Evolutionary conservation across 2,888 invertebrate species (phyloP).

Genomic region (Morinoia aosen): DNA sequence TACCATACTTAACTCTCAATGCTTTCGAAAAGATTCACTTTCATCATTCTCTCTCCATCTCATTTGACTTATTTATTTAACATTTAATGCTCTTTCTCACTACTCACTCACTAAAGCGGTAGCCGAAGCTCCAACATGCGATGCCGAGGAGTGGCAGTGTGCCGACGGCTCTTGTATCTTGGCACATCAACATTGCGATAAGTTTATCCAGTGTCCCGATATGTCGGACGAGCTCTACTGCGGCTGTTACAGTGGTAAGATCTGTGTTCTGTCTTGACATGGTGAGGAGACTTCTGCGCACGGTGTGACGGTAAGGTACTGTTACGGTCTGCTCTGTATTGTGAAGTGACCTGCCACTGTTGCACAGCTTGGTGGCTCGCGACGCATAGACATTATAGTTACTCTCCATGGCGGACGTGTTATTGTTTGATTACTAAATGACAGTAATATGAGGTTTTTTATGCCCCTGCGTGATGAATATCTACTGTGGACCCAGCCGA

Average conservation of each 20-base stretch:
- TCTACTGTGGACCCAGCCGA: too few relatives aligned
- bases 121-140: conserved; percentile 61
- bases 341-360: not conserved
- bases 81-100: not conserved
- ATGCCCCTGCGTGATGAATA: too few relatives aligned
- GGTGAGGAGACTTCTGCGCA: conserved; percentile 60
- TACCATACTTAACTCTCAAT: too few relatives aligned
- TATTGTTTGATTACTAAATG: too few relatives aligned
- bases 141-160: conserved; percentile 64
- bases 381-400: too few relatives aligned
- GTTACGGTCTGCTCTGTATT: not conserved
- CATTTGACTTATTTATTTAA: not conserved
- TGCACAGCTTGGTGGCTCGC: not conserved
- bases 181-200: conserved; percentile 76
- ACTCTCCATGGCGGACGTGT: too few relatives aligned
- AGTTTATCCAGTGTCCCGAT: conserved; percentile 76
- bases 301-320: not conserved
- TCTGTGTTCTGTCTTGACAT: conserved; percentile 54
- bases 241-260: conserved; percentile 77
- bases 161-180: conserved; percentile 76
- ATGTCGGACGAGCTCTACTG: conserved; percentile 75
- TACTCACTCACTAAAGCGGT: not conserved
- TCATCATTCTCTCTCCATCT: too few relatives aligned
- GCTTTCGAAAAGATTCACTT: too few relatives aligned
- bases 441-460: too few relatives aligned